These are phyloP conservation scores for Centropristis striata DNA, from an alignment of 2,113 vertebrate species.

Conservation along the genomic window DNA sequence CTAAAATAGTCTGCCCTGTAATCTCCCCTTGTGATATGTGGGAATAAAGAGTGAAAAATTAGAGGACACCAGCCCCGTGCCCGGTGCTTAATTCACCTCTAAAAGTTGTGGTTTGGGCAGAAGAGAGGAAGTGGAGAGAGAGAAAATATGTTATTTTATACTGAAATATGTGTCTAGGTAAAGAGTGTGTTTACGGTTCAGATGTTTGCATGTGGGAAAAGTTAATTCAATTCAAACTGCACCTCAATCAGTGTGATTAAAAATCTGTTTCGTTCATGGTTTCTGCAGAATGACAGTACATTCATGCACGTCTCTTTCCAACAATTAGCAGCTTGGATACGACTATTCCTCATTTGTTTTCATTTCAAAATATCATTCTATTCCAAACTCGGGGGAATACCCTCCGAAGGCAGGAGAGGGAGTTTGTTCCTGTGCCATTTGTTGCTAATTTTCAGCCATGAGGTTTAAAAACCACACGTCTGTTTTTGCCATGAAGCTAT, in stretches of 20 bases:
- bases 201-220: slow-evolving; percentile 30
- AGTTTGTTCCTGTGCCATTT: neutral
- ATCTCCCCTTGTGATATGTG: slow-evolving; percentile 25
- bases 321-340: slow-evolving; percentile 42
- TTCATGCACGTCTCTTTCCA: slow-evolving; percentile 8
- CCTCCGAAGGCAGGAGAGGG: neutral
- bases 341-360: slow-evolving; percentile 41
- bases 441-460: slow-evolving; percentile 10
- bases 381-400: slow-evolving; percentile 36
- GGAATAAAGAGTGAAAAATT: slow-evolving; percentile 20
- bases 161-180: slow-evolving; percentile 8
- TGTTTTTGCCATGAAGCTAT: slow-evolving; percentile 58
- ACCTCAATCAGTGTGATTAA: neutral
- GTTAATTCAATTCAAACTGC: slow-evolving; percentile 16
- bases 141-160: neutral
- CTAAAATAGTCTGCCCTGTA: slow-evolving; percentile 35
- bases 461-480: slow-evolving; percentile 55
- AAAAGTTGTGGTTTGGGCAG: neutral
- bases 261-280: slow-evolving; percentile 45
- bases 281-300: slow-evolving; percentile 11
- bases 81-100: slow-evolving; percentile 35
- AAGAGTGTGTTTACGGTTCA: neutral
- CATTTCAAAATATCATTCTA: slow-evolving; percentile 41
- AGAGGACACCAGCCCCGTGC: slow-evolving; percentile 6
- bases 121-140: slow-evolving; percentile 1